Evolutionary conservation across 2,113 vertebrate genomes (phyloP).

Genomic region (Taurulus bubalis): DNA sequence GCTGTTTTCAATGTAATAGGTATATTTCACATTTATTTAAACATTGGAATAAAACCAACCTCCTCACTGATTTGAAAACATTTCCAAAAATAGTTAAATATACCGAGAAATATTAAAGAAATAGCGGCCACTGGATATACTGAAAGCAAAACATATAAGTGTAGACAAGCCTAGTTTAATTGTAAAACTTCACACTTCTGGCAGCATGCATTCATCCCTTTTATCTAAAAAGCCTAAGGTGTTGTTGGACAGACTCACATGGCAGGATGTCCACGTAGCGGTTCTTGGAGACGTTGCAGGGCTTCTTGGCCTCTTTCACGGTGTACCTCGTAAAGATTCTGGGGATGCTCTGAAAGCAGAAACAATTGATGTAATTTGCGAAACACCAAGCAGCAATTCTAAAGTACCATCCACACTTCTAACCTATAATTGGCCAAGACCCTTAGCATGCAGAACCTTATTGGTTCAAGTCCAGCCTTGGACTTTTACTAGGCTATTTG

Average conservation of each 20-base stretch:
- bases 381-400: not conserved
- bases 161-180: not conserved
- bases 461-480: not conserved
- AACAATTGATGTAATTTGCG: not conserved
- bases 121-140: not conserved
- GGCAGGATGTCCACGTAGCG: conserved; percentile 97
- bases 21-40: not conserved
- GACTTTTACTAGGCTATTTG: not conserved
- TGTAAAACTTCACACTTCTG: not conserved
- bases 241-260: conserved; percentile 84
- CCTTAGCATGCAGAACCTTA: not conserved
- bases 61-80: not conserved
- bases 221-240: not conserved
- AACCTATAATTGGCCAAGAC: not conserved
- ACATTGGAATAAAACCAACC: not conserved
- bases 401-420: not conserved
- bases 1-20: not conserved
- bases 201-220: not conserved
- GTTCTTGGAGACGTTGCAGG: conserved; percentile 91
- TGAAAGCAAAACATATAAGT: not conserved
- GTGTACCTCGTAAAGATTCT: conserved; percentile 90
- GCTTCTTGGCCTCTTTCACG: conserved; percentile 92
- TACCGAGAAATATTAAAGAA: not conserved
- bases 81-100: not conserved
- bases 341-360: conserved; percentile 90